Evolutionary conservation across 2,113 vertebrate species (phyloP).

Genomic region (Pelobates fuscus): DNA sequence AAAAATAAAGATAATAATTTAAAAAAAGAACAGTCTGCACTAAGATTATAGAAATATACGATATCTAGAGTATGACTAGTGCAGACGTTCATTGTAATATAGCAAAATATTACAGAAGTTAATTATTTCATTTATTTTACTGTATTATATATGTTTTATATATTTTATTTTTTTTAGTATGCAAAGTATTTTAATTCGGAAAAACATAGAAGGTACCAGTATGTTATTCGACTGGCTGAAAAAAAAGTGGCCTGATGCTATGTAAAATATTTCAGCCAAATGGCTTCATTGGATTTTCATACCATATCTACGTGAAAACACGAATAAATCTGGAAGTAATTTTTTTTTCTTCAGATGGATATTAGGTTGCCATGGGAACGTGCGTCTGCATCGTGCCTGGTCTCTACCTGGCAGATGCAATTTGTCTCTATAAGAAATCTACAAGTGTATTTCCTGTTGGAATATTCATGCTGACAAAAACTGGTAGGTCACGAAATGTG

Average conservation of each 20-base stretch:
- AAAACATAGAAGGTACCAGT: conserved; percentile 7
- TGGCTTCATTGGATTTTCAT: conserved; percentile 25
- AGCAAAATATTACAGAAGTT: not conserved
- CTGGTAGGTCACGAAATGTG: not conserved
- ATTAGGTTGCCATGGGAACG: conserved; percentile 43
- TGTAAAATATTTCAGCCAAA: not conserved
- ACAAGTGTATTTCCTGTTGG: conserved; percentile 10
- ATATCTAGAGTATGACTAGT: too few relatives aligned
- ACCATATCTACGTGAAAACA: conserved; percentile 20
- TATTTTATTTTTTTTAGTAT: not conserved
- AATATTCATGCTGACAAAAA: conserved; percentile 10
- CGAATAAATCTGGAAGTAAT: conserved; percentile 18
- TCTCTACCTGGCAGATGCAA: conserved; percentile 38
- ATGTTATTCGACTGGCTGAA: not conserved
- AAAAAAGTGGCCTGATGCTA: not conserved
- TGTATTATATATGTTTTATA: too few relatives aligned
- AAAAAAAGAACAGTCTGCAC: too few relatives aligned
- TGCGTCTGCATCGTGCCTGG: conserved; percentile 18
- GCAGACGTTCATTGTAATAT: too few relatives aligned
- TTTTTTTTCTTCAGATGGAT: conserved; percentile 23
- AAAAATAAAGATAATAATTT: too few relatives aligned
- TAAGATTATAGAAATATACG: too few relatives aligned
- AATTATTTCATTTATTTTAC: not conserved
- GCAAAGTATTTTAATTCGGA: not conserved
- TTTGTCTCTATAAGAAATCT: conserved; percentile 29